Evolutionary conservation across 2,888 invertebrate species (phyloP).

Genomic region (Graphium colonna): DNA sequence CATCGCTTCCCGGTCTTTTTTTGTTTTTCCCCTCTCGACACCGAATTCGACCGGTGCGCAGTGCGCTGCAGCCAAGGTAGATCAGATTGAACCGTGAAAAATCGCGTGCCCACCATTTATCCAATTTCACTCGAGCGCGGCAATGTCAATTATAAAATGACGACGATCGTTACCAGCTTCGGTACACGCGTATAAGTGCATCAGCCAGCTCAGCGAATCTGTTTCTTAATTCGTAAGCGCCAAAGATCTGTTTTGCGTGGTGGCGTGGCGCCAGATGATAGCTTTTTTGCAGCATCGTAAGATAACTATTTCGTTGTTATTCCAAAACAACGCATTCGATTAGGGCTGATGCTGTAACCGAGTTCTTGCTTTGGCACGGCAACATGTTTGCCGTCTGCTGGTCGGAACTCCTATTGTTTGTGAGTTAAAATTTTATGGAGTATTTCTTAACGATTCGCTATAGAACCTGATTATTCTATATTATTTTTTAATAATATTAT

Average conservation of each 20-base stretch:
- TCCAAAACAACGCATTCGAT: conserved; percentile 61
- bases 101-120: conserved; percentile 76
- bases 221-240: conserved; percentile 40
- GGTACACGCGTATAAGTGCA: background rate
- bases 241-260: conserved; percentile 42
- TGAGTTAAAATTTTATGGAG: too few species aligned
- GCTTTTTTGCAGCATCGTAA: conserved; percentile 52
- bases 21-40: conserved; percentile 36
- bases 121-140: conserved; percentile 79
- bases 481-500: too few species aligned
- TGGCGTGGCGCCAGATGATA: conserved; percentile 34
- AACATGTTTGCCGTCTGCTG: conserved; percentile 24
- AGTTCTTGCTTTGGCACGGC: conserved; percentile 37
- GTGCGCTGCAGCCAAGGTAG: conserved; percentile 52
- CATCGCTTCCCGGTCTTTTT: conserved; percentile 41
- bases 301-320: conserved; percentile 63
- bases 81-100: conserved; percentile 66
- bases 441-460: too few species aligned
- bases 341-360: conserved; percentile 55
- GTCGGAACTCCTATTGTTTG: conserved; percentile 16
- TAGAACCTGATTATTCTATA: background rate
- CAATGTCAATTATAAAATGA: conserved; percentile 67
- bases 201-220: conserved; percentile 33
- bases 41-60: conserved; percentile 26
- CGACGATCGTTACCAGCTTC: conserved; percentile 34